Evolutionary conservation across 2,888 invertebrate genomes (phyloP), one percentile per base, ranked within the genome.

Genomic region (Ophion ellenae): DNA sequence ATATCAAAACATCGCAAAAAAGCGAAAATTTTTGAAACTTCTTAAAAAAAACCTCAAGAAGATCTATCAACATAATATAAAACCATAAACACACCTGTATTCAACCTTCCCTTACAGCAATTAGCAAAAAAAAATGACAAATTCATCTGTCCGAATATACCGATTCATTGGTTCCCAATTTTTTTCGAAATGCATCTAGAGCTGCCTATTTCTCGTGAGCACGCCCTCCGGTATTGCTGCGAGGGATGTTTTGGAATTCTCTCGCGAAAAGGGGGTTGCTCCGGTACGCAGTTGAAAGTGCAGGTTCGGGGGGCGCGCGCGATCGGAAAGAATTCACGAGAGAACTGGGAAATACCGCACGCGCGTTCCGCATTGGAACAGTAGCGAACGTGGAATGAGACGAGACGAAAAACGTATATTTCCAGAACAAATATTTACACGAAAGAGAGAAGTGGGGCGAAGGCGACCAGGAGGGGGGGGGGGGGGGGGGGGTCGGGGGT

Each of bases 401-500:
- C 88, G 87, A 90, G 70, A 70, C 76, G 81, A 81, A 80, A 61
- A 66, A 89, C 90, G 90, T 91, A 91, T 91, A 92, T 92, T 91
- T 92, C 90, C 88, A 88, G 90, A 91, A 90, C 90, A 91, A 92
- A 92, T 92, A 91, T 92, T 92, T 92, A 91, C 90, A 89, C 88
- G 89, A 88, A 86, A 86, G 74, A 70, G 53, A 47, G 45, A 75
- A 78, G 64, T 67, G 53, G 47, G 53, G 53, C 53, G 53, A 53
- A 17, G 53, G 53, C 17, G 10, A 11, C 14, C 2, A 2, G 14
- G 11, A 47, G 53, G 1, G 53, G 14, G 70, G 14, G 69, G 67
- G 45, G 45, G n/a, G 47, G 40, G 57, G 61, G 24, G 28, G 53
- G 69, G 32, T 61, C 3, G 24, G 17, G 64, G 66, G 84, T 7